Percentiles rank a stretch among this genome's conserved stretches.
phyloP scores from a whole-genome alignment of 2,888 invertebrate species.

The Cantharis lateralis region DNA sequence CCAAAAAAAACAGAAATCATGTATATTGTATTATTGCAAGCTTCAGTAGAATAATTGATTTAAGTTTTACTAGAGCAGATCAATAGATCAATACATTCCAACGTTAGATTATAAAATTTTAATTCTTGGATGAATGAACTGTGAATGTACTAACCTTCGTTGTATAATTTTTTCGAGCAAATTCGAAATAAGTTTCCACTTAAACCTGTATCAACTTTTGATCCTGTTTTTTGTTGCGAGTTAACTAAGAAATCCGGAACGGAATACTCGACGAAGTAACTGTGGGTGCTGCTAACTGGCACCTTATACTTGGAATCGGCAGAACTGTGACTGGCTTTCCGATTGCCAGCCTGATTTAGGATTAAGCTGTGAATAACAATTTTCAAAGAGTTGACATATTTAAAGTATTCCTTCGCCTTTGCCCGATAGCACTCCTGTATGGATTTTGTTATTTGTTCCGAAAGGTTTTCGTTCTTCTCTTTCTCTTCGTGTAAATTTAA shows the following conservation, averaged over 20 bases:
- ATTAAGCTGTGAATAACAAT: conserved; percentile 54
- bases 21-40: not conserved
- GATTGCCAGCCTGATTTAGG: conserved; percentile 55
- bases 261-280: conserved; percentile 58
- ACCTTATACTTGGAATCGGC: conserved; percentile 30
- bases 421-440: conserved; percentile 33
- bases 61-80: not conserved
- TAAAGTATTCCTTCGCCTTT: conserved; percentile 33
- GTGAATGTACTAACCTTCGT: conserved; percentile 47
- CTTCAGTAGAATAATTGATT: not conserved
- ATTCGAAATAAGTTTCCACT: conserved; percentile 50
- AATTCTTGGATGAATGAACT: not conserved
- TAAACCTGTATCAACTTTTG: conserved; percentile 51
- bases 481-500: not conserved
- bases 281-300: conserved; percentile 41
- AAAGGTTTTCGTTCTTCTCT: not conserved
- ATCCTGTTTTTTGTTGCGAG: conserved; percentile 39
- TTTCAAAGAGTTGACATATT: conserved; percentile 56
- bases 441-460: conserved; percentile 31
- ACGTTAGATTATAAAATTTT: not conserved
- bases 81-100: not conserved
- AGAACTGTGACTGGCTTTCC: conserved; percentile 44
- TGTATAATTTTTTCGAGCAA: conserved; percentile 53
- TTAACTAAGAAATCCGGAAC: conserved; percentile 49
- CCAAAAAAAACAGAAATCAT: not conserved